Evolutionary conservation across 1,140 invertebrate species (phyloP).

Genomic region (Ditylenchus dipsaci): DNA sequence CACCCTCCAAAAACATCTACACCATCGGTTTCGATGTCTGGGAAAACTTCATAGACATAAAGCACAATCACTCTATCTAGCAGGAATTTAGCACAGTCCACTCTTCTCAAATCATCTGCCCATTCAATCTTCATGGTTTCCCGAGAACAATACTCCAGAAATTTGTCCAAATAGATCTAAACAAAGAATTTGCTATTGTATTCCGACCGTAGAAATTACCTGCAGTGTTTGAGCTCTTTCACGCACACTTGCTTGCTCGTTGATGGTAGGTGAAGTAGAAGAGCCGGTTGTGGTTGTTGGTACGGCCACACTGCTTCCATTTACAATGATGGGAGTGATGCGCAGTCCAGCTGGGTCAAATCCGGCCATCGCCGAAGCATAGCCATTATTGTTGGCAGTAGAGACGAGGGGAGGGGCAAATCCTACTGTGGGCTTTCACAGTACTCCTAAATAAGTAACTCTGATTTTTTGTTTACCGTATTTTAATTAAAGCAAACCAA

Average conservation of each 20-base stretch:
- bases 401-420: neutral
- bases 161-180: constrained; percentile 55
- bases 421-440: constrained; percentile 28
- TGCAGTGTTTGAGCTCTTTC: constrained; percentile 51
- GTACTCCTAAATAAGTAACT: constrained; percentile 33
- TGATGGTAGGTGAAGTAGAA: constrained; percentile 12
- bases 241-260: constrained; percentile 32
- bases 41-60: constrained; percentile 50
- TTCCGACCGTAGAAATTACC: constrained; percentile 20
- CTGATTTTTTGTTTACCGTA: constrained; percentile 17
- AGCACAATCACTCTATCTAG: constrained; percentile 48
- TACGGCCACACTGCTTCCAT: neutral
- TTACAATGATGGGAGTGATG: constrained; percentile 20
- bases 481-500: too few relatives aligned
- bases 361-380: constrained; percentile 13
- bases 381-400: neutral
- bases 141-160: constrained; percentile 50
- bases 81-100: constrained; percentile 48
- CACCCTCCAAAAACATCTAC: constrained; percentile 54
- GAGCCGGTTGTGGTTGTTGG: neutral
- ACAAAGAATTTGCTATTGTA: neutral
- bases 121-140: constrained; percentile 54
- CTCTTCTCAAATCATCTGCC: constrained; percentile 35
- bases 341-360: constrained; percentile 27
- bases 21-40: constrained; percentile 48